Base-by-base conservation (phyloP, 2,797 vertebrate species). In the Phoeniculus purpureus region DNA sequence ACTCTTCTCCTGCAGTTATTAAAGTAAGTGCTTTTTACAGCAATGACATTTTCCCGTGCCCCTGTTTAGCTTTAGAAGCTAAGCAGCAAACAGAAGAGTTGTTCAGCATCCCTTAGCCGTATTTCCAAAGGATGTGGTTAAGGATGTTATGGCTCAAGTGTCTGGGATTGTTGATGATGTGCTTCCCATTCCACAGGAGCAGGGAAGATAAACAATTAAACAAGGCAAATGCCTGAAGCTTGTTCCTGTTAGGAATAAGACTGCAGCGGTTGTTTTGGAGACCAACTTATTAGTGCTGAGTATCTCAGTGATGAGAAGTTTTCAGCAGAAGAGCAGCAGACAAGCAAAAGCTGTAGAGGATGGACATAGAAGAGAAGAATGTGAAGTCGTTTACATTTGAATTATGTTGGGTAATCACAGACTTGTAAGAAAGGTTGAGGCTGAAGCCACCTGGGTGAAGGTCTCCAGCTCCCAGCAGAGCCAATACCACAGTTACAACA, bases 161-260 rank as follows among this genome's bases (percentile, higher is more conserved):
- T 6, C 37, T 54, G 32, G 47, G 52, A 37, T 88, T 45, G 15
- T 29, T 71, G 56, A 22, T 6, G 2, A 7, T 62, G 21, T 32
- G 23, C 27, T 77, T 74, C 83, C 50, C 68, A 74, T 14, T 10
- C 2, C 47, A 29, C 6, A 45, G 62, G 16, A 70, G 20, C 5
- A 32, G 48, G 29, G 48, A 77, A 58, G 27, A 40, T n/a, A 56
- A 85, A 43, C 19, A 64, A 37, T 47, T 71, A 64, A 58, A 37
- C 37, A 81, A 74, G 19, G 45, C 48, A 66, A 25, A 27, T 20
- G 7, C 29, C 55, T 78, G 62, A 67, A 83, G 37, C 47, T 51
- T 32, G 6, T 47, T 55, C n/a, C 51, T 1, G 0, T 1, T 2
- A 61, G n/a, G 25, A 82, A 8, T 10, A 65, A 66, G 21, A 54